A percentile compares a stretch with the other conserved stretches of the same genome.
Conservation (phyloP, 2,797 vertebrate genomes). For the Aythya fuligula region DNA sequence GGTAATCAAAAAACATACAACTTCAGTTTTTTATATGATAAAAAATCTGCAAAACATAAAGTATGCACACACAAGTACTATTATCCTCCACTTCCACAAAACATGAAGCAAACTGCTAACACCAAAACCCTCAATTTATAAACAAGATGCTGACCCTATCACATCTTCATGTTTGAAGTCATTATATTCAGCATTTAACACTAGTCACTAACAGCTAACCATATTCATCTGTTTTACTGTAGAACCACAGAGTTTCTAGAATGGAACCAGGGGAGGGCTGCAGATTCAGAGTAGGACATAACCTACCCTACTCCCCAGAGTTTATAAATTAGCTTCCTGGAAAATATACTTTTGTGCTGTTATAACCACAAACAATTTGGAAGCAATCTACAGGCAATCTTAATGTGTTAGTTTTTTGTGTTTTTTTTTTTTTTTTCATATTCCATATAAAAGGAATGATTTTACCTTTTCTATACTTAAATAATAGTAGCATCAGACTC, state of each 20-base stretch:
- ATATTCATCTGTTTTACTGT: background rate
- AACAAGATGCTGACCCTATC: background rate
- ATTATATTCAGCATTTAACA: background rate
- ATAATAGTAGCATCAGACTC: background rate
- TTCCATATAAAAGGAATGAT: background rate
- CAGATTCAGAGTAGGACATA: accelerated
- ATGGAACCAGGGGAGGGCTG: background rate
- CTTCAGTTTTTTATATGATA: background rate
- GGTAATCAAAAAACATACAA: background rate
- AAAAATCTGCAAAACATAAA: background rate
- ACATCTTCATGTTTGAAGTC: background rate
- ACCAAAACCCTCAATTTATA: background rate
- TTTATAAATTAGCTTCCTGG: background rate
- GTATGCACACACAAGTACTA: background rate
- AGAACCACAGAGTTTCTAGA: background rate
- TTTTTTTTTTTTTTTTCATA: background rate
- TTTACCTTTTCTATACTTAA: background rate
- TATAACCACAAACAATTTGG: background rate
- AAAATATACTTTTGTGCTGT: background rate
- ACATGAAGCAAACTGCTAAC: background rate
- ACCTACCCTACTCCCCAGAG: background rate
- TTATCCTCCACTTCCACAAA: background rate
- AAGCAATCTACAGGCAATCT: background rate
- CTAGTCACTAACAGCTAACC: background rate
- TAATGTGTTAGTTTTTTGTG: background rate